These are phyloP conservation scores for Lindbergichthys nudifrons DNA, from an alignment of 2,797 vertebrate species.

Conservation along the genomic window DNA sequence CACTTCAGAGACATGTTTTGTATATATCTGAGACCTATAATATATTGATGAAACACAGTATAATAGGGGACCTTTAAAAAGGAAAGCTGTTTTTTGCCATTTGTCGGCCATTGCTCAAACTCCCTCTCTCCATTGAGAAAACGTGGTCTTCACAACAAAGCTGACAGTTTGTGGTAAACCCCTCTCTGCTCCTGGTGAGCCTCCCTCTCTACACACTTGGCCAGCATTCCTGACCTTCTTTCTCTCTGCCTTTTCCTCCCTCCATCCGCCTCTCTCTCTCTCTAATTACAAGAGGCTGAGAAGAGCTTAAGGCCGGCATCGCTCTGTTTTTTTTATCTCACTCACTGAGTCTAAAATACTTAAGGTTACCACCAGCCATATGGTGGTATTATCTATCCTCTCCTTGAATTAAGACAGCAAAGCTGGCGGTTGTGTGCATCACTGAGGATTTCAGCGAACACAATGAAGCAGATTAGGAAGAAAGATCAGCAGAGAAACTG, in stretches of 20 bases:
- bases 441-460: slow-evolving; percentile 59
- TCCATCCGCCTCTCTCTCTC: slow-evolving; percentile 40
- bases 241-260: slow-evolving; percentile 23
- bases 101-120: background rate
- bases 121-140: slow-evolving; percentile 3
- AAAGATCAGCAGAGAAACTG: slow-evolving; percentile 34
- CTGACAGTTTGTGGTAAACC: slow-evolving; percentile 11
- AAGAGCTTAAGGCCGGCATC: slow-evolving; percentile 56
- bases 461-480: slow-evolving; percentile 60
- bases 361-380: slow-evolving; percentile 64
- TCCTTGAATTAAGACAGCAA: slow-evolving; percentile 50
- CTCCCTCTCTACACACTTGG: slow-evolving; percentile 31
- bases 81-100: background rate
- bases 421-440: slow-evolving; percentile 31
- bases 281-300: slow-evolving; percentile 66
- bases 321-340: slow-evolving; percentile 16
- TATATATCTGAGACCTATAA: too few species aligned
- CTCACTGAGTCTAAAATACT: slow-evolving; percentile 42
- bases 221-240: slow-evolving; percentile 47
- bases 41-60: too few species aligned
- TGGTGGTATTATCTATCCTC: slow-evolving; percentile 63
- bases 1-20: too few species aligned
- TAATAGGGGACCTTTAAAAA: too few species aligned
- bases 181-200: slow-evolving; percentile 18
- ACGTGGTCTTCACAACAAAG: slow-evolving; percentile 7